Evolutionary conservation across 2,888 invertebrate species (phyloP), one percentile per base, ranked within the genome.

Genomic region (Phortica magna): DNA sequence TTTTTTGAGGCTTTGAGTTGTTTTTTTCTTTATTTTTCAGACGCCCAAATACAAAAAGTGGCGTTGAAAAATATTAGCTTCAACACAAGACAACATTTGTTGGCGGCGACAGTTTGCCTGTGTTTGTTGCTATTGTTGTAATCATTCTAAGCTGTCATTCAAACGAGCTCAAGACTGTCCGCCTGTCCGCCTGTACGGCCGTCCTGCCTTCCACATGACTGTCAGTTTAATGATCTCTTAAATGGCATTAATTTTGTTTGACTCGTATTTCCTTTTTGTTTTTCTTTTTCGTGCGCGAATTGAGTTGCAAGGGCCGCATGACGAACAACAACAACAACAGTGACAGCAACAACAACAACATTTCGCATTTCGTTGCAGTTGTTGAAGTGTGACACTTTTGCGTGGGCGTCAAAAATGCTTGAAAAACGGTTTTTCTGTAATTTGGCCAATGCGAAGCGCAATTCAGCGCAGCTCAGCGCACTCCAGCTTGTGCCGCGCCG

Each of bases 161-260:
- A 48, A 48, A 48, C 48, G 7, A 48, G 48, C 48, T 48, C 7
- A 48, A 9, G 48, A 2, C 48, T 48, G 48, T 12, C 48, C 0
- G 48, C 43, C 43, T 43, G 43, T 43, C 43, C 10, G 48, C 14
- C 14, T 48, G 48, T 48, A 9, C 14, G 7, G 2, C 14, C 14
- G 48, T 48, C 48, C 14, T 7, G 6, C 43, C 10, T 9, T 48
- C 48, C 14, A 48, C 48, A 12, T 14, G 48, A 48, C 48, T 74
- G 84, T 84, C 87, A 79, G 80, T 83, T 82, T 86, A 86, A 84
- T 84, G 83, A 86, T 83, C 77, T 77, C 76, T 82, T 83, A 86
- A 84, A 84, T 84, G 87, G 81, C 84, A 86, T 86, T 86, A 84
- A 81, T 77, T 83, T 77, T 79, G 43, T 61, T 31, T 12, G 41